Evolutionary conservation across 2,888 invertebrate species (phyloP).

Genomic region (Lepidocyrtoides sp.): DNA sequence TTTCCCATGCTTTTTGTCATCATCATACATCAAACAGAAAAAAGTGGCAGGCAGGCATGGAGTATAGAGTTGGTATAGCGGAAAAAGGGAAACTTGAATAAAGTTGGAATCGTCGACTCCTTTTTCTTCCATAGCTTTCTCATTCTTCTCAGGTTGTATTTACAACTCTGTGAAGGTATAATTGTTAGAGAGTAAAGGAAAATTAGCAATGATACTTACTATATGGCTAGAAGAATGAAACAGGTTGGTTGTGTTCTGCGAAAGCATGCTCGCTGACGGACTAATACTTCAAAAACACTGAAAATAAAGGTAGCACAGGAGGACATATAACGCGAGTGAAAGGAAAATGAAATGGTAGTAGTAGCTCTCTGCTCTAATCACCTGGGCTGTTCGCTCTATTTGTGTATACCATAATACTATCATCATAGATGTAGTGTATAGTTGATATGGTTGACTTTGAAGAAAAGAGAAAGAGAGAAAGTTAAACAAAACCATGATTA

Average conservation of each 20-base stretch:
- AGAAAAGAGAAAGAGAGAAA: constrained; percentile 25
- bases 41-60: background rate
- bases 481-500: constrained; percentile 71
- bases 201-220: constrained; percentile 37
- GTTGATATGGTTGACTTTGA: background rate
- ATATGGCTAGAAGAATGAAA: too few relatives aligned
- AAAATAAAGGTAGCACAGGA: constrained; percentile 21
- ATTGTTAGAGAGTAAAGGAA: constrained; percentile 29
- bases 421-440: too few relatives aligned
- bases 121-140: background rate
- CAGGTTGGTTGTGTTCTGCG: background rate
- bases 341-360: too few relatives aligned
- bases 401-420: too few relatives aligned
- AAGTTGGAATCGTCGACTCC: background rate
- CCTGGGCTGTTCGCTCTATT: constrained; percentile 40
- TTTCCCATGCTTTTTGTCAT: constrained; percentile 41
- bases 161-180: background rate
- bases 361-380: constrained; percentile 63
- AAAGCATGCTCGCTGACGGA: background rate
- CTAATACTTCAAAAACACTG: background rate
- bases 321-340: background rate
- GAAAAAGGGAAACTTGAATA: background rate
- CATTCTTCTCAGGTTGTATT: background rate
- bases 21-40: constrained; percentile 30
- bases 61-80: too few relatives aligned